Evolutionary conservation across 2,113 vertebrate species (phyloP).

Genomic region (Porphyrio hochstetteri): DNA sequence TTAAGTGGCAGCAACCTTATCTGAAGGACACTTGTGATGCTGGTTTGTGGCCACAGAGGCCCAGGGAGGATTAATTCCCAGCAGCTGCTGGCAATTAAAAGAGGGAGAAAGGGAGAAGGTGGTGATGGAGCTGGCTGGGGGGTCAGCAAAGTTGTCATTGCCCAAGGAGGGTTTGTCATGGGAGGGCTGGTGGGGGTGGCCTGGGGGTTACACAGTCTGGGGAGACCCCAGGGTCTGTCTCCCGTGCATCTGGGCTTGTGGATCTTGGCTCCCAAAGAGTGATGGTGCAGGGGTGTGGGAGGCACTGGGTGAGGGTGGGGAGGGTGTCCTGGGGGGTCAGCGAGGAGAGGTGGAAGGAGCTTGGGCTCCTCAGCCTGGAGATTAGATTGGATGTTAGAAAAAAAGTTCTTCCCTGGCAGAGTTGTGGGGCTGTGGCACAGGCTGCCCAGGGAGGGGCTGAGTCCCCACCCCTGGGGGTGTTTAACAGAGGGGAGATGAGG

Average conservation of each 20-base stretch:
- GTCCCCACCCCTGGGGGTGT: no score
- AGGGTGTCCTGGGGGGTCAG: background rate
- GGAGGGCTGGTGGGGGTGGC: background rate
- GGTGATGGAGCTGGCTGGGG: background rate
- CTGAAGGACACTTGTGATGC: background rate
- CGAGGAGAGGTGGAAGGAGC: background rate
- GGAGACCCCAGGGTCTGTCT: background rate
- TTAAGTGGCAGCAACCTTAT: background rate
- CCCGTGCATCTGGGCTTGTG: background rate
- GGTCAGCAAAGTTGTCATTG: background rate
- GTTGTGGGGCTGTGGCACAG: no score
- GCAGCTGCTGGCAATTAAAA: background rate
- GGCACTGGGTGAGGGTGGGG: background rate
- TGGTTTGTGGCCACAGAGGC: background rate
- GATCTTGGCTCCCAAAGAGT: background rate
- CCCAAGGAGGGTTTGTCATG: background rate
- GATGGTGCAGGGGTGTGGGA: accelerated
- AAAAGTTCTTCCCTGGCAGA: no score
- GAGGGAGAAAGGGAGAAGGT: no score
- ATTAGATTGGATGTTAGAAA: no score
- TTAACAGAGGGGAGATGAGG: no score
- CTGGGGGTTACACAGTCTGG: background rate
- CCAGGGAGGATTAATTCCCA: background rate
- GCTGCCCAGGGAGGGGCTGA: no score
- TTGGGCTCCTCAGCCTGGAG: background rate